These are phyloP conservation scores for Harpagus bidentatus DNA, from an alignment of 2,113 vertebrate species.

Conservation along the genomic window DNA sequence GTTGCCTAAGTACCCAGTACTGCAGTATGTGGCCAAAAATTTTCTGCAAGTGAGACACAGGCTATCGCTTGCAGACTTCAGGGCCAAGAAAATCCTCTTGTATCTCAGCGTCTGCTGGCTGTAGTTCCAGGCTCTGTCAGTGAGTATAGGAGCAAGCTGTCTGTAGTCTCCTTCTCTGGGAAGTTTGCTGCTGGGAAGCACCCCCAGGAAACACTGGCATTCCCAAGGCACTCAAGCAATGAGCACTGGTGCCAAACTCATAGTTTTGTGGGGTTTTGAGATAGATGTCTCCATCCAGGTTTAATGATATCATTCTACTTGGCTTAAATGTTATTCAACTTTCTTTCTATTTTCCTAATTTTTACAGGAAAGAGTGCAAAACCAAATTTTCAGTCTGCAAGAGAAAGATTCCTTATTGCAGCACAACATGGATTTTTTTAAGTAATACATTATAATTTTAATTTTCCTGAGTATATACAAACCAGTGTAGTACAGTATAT, in stretches of 20 bases:
- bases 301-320: neutral
- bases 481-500: neutral
- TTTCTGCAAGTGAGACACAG: neutral
- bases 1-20: neutral
- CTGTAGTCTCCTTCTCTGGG: neutral
- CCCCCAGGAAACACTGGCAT: neutral
- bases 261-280: neutral
- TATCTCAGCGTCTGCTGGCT: neutral
- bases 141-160: neutral
- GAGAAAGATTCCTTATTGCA: neutral
- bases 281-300: neutral
- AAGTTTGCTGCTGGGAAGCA: neutral
- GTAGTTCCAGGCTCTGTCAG: neutral
- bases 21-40: neutral
- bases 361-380: neutral
- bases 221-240: neutral
- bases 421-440: neutral
- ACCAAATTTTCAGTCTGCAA: neutral
- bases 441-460: neutral
- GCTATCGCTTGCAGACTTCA: neutral
- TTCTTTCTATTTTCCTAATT: neutral
- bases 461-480: neutral
- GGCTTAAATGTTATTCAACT: neutral
- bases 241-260: neutral
- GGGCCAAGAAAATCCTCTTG: neutral